Percentiles rank a stretch among this genome's conserved stretches.
Conservation (phyloP, 2,113 vertebrate genomes). For the Anser cygnoides region DNA sequence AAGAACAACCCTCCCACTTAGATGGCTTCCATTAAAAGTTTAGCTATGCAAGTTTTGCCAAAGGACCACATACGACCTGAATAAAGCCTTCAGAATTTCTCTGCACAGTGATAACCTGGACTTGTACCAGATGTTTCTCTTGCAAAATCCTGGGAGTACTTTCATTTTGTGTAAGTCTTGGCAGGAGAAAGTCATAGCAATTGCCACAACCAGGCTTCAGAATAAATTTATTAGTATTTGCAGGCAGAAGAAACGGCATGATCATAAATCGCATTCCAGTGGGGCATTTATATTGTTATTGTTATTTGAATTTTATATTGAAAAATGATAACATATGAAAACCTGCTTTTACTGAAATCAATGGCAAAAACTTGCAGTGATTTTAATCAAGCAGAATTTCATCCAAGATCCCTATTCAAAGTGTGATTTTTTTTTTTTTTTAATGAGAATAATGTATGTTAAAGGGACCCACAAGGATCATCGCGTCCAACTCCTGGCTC, state of each 20-base stretch:
- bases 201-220: background rate
- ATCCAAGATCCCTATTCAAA: background rate
- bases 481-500: too few relatives aligned
- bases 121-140: slow-evolving; percentile 1
- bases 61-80: background rate
- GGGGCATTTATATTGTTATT: background rate
- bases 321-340: background rate
- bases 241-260: background rate
- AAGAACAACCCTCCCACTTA: background rate
- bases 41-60: background rate
- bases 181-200: background rate
- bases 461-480: too few relatives aligned
- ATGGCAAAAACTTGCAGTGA: background rate
- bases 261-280: background rate
- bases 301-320: background rate
- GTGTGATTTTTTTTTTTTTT: background rate
- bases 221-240: slow-evolving; percentile 19
- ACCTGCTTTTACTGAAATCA: background rate
- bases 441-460: background rate
- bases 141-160: slow-evolving; percentile 12
- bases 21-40: background rate
- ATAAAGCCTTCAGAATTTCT: slow-evolving; percentile 17
- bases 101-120: background rate
- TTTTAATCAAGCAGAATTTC: background rate
- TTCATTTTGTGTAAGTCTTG: background rate